Evolutionary conservation across 1,140 invertebrate species (phyloP).

Genomic region (Drosophila yakuba): DNA sequence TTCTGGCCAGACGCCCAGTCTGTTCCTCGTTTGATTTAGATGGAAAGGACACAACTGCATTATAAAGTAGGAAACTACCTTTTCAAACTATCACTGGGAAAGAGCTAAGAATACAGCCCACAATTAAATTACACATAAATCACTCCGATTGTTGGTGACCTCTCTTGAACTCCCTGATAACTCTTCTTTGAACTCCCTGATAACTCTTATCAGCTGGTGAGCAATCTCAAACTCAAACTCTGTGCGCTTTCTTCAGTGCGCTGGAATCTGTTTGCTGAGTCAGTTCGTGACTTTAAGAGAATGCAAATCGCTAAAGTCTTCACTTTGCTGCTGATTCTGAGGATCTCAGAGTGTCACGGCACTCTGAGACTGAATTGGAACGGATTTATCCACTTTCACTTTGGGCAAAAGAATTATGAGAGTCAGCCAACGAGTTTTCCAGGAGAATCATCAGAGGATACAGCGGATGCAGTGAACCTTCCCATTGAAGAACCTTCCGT

Average conservation of each 20-base stretch:
- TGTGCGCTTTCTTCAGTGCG: not conserved
- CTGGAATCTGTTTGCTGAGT: not conserved
- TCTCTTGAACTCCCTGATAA: not conserved
- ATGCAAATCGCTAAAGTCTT: not conserved
- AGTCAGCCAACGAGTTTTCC: no score
- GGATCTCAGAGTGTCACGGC: not conserved
- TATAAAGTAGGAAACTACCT: not conserved
- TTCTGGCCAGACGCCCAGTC: conserved; percentile 56
- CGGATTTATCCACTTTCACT: no score
- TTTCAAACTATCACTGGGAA: not conserved
- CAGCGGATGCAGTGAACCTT: no score
- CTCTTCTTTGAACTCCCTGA: not conserved
- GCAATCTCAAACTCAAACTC: not conserved
- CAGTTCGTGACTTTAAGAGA: not conserved
- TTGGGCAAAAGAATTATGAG: no score
- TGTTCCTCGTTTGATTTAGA: conserved; percentile 9
- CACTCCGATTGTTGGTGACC: not conserved
- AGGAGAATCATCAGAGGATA: no score
- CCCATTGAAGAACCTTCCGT: no score
- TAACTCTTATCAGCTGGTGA: not conserved
- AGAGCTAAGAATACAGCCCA: no score
- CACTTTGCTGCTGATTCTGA: not conserved
- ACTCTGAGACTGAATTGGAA: no score
- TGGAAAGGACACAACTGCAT: not conserved
- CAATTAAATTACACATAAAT: no score